Evolutionary conservation across 2,113 vertebrate species (phyloP), one percentile per base, ranked within the genome.

Genomic region (Cynocephalus volans): DNA sequence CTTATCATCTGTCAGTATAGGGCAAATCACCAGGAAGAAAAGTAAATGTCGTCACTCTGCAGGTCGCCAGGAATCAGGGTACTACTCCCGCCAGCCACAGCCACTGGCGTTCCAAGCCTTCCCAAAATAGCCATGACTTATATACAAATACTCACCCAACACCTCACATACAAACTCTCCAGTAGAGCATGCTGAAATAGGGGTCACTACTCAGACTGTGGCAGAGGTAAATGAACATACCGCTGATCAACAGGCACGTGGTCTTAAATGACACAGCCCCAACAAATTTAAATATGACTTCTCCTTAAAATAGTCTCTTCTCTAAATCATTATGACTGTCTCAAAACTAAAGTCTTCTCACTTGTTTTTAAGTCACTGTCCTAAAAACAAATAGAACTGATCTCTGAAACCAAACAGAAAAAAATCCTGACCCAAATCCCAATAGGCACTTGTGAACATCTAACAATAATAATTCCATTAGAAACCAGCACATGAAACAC

Each of bases 71-170:
- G 88, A 69, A 58, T 89, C 83, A 82, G 91, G 87, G 77, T 64
- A 73, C 93, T 64, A 73, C 93, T 70, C 45, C 28, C 31, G 95
- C 89, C 95, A 96, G 90, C 79, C 90, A 60, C 58, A 60, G 94
- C 54, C 95, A 77, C 52, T 4, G 31, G 45, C 88, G 79, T 69
- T 58, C 82, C 93, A 93, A 84, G 69, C 73, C 79, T 75, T 97
- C 97, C 95, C 81, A 97, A 97, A 97, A 98, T 97, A 97, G 90
- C 84, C 62, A 94, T 97, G 98, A 97, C 97, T 95, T 91, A 94
- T 5, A 96, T 50, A 95, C 92, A 95, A 95, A 87, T 45, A 88
- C 69, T 83, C 97, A 88, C 80, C 93, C 90, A 70, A 93, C 76
- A 95, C 93, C 88, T 95, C 92, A 80, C 90, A 88, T 1, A 90